phyloP scores from a whole-genome alignment of 2,797 vertebrate species.

The Diplodus puntazzo region DNA sequence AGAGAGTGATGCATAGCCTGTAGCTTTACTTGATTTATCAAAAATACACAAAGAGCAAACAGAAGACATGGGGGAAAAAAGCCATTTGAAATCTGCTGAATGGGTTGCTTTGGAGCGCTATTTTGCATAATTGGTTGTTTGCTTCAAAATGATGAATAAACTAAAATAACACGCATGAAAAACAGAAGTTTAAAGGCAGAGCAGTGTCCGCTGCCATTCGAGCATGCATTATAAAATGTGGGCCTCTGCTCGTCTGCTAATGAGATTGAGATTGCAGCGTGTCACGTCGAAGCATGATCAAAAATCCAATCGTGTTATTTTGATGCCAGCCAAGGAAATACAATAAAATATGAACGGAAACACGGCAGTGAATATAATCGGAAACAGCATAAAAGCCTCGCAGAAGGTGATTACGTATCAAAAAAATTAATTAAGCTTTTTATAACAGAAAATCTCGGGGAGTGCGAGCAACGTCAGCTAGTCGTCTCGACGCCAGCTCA shows the following conservation, averaged over 20 bases:
- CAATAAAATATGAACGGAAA: slow-evolving; percentile 33
- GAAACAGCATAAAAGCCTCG: slow-evolving; percentile 14
- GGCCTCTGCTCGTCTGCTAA: slow-evolving; percentile 60
- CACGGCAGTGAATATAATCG: slow-evolving; percentile 22
- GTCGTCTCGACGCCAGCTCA: slow-evolving; percentile 11
- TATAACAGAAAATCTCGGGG: slow-evolving; percentile 14
- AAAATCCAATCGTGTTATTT: slow-evolving; percentile 44
- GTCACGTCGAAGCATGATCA: slow-evolving; percentile 65
- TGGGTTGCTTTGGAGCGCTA: slow-evolving; percentile 66
- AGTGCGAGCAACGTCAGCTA: slow-evolving; percentile 45
- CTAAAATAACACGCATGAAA: slow-evolving; percentile 62
- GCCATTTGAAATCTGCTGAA: slow-evolving; percentile 84
- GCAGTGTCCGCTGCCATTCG: slow-evolving; percentile 42
- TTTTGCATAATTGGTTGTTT: slow-evolving; percentile 87
- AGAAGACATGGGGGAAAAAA: slow-evolving; percentile 46
- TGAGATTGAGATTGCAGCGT: slow-evolving; percentile 66
- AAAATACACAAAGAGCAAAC: slow-evolving; percentile 73
- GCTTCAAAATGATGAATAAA: slow-evolving; percentile 84
- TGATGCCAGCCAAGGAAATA: slow-evolving; percentile 32
- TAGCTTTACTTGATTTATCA: slow-evolving; percentile 80
- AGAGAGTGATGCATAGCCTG: slow-evolving; percentile 74
- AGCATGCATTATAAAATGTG: slow-evolving; percentile 69
- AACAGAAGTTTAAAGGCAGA: slow-evolving; percentile 59
- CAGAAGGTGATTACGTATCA: slow-evolving; percentile 11
- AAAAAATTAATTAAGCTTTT: slow-evolving; percentile 38